These are phyloP conservation scores for Chaetura pelagica DNA, from an alignment of 2,113 vertebrate species.

Conservation along the genomic window DNA sequence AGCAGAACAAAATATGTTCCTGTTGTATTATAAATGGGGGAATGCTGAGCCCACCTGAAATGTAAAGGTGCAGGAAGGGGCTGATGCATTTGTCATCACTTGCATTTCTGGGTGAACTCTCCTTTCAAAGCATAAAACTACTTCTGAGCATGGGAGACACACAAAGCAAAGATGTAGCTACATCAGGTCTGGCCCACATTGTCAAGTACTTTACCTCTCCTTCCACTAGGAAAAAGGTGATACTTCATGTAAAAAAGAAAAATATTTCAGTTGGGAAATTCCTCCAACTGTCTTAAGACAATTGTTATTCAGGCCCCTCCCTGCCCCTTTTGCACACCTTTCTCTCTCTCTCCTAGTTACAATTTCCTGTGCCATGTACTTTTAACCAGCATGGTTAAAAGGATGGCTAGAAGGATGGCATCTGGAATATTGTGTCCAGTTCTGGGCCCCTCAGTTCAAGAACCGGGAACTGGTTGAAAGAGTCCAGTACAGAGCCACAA, in stretches of 20 bases:
- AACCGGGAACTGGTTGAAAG: too few relatives aligned
- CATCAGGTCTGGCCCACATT: neutral
- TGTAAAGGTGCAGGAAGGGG: neutral
- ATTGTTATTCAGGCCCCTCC: neutral
- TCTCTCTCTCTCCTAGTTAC: neutral
- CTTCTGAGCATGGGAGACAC: neutral
- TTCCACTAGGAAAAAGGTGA: neutral
- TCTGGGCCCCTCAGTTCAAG: too few relatives aligned
- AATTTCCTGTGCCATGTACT: neutral
- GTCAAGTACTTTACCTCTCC: neutral
- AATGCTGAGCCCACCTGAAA: neutral
- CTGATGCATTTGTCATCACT: neutral
- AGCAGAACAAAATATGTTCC: neutral
- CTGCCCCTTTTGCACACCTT: neutral
- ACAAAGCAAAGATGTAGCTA: neutral
- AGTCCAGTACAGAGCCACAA: too few relatives aligned
- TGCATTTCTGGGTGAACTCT: neutral
- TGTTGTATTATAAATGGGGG: neutral
- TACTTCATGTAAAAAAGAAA: neutral
- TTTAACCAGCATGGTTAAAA: neutral
- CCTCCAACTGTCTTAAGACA: neutral
- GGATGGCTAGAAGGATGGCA: neutral
- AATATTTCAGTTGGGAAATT: neutral
- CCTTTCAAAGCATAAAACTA: neutral
- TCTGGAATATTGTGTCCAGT: too few relatives aligned